A percentile compares a stretch with the other conserved stretches of the same genome.
phyloP scores from a whole-genome alignment of 2,888 invertebrate genomes.

The Frankliniella intonsa region DNA sequence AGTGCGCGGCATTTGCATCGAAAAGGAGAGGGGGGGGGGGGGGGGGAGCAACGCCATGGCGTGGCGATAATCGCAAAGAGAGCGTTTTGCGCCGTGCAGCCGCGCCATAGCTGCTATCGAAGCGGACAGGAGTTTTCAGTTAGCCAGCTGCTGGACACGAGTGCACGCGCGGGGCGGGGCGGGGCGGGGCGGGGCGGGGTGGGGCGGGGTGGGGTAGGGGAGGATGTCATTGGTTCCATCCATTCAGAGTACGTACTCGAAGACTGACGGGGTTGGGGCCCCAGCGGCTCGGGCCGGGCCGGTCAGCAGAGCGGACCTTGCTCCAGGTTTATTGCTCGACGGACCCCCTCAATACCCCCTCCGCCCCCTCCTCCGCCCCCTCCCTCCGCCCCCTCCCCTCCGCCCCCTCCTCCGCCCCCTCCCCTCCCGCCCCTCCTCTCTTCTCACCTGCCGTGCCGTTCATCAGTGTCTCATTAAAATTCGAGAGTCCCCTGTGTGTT shows the following conservation, averaged over 20 bases:
- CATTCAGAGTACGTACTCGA: not conserved
- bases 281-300: too few species aligned
- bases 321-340: too few species aligned
- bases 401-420: not conserved
- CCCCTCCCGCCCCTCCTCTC: not conserved
- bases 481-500: slow-evolving; percentile 28
- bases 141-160: not conserved
- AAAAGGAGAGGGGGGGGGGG: too few species aligned
- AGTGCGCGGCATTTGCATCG: too few species aligned
- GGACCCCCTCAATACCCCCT: too few species aligned
- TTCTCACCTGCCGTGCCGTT: not conserved
- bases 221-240: not conserved
- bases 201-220: not conserved
- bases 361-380: too few species aligned
- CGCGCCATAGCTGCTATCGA: not conserved
- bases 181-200: too few species aligned
- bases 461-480: slow-evolving; percentile 27
- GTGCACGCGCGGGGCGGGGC: not conserved
- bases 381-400: not conserved
- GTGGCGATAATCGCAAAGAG: too few species aligned
- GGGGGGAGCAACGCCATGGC: too few species aligned
- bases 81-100: too few species aligned
- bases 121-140: not conserved
- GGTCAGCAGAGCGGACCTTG: too few species aligned
- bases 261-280: too few species aligned